Percentiles rank a stretch among this genome's conserved stretches.
These are phyloP conservation scores for Andrena hattorfiana DNA, from an alignment of 2,888 invertebrate species.

Conservation along the genomic window DNA sequence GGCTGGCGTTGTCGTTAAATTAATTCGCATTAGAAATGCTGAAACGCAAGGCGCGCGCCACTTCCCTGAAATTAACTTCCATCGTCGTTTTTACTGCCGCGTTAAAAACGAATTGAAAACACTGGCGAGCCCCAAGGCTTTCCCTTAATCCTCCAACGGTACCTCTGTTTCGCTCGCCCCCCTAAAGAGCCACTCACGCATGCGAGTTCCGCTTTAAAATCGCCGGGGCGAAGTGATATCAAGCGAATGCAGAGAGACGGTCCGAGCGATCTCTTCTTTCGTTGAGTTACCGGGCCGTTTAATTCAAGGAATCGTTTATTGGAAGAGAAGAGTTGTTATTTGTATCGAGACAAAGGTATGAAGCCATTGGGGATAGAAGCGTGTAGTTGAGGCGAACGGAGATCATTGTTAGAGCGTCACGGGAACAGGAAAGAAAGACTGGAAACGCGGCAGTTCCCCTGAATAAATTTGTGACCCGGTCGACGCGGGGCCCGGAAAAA, in stretches of 20 bases:
- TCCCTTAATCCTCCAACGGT: not conserved
- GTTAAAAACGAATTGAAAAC: conserved; percentile 4
- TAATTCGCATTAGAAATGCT: conserved; percentile 25
- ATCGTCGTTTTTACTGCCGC: not conserved
- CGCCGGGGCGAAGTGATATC: too few relatives aligned
- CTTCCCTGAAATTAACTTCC: conserved; percentile 2
- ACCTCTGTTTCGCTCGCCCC: not conserved
- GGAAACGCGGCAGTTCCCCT: not conserved
- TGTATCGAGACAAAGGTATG: too few relatives aligned
- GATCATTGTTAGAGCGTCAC: not conserved
- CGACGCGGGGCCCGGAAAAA: conserved; percentile 1
- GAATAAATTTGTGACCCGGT: conserved; percentile 11
- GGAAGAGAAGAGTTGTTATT: too few relatives aligned
- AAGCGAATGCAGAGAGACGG: too few relatives aligned
- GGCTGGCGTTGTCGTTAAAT: conserved; percentile 18
- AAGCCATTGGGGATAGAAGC: too few relatives aligned
- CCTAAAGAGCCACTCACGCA: not conserved
- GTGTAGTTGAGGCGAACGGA: not conserved
- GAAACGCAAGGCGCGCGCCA: not conserved
- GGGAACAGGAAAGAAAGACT: not conserved
- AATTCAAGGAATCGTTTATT: too few relatives aligned
- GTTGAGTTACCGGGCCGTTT: too few relatives aligned
- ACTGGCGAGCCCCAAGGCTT: not conserved
- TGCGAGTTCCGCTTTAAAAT: not conserved
- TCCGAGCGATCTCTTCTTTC: too few relatives aligned